Base-by-base conservation (phyloP, 2,888 invertebrate genomes). In the Synergus gifuensis region DNA sequence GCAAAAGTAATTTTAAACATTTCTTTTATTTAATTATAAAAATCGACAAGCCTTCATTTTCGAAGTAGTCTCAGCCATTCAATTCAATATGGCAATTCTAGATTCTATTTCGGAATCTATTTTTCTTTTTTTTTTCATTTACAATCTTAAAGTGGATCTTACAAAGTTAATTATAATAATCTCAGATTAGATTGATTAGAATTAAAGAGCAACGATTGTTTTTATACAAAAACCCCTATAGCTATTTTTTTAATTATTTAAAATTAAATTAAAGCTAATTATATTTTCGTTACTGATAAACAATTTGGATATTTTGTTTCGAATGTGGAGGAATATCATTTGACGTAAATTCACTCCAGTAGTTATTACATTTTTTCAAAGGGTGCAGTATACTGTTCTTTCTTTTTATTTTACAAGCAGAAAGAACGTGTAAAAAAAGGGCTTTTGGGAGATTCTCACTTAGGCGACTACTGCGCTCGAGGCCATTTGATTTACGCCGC, bases 401-500 rank as follows among this genome's bases (percentile, higher is more conserved):
- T n/a, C n/a, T 54, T 3, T 54, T 36, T 36, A 4, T n/a, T 73
- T 73, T 73, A 11, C 36, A 36, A 73, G n/a, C 12, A 14, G 28
- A 54, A 60, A 28, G 12, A 9, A 14, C 5, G 49, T 16, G 44
- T 67, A n/a, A 67, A 67, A 42, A 46, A 11, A 18, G 16, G 40
- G n/a, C 12, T 46, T n/a, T 66, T 18, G 4, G 11, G 46, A 67
- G 18, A 42, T 46, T 67, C 9, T 46, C 9, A n/a, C 3, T 89
- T 86, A 93, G 83, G 86, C 91, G 76, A 96, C 93, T 79, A 97
- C 93, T 66, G 98, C 96, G 82, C 98, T 98, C 78, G 98, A 96
- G 28, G 98, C 97, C 96, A 97, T 98, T 91, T 95, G 94, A 92
- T 98, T 98, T 82, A 99, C 93, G 67, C 99, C 99, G 91, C 99